A percentile compares a stretch with the other conserved stretches of the same genome.
phyloP scores from a whole-genome alignment of 1,140 invertebrate species.

The Aradophagus sp. region DNA sequence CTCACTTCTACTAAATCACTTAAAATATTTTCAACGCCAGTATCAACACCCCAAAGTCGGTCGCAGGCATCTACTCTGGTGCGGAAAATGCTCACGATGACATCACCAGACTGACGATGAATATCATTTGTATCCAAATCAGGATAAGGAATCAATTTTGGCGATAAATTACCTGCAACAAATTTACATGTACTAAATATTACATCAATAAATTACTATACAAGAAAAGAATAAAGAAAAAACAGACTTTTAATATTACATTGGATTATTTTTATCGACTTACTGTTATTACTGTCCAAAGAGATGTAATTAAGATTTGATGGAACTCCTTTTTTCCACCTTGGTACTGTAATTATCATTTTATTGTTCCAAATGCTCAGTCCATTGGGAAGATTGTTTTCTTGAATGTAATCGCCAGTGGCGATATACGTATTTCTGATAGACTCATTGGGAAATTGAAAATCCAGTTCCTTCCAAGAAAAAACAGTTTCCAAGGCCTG shows the following conservation, averaged over 20 bases:
- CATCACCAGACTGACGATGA: slow-evolving; percentile 70
- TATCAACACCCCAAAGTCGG: slow-evolving; percentile 84
- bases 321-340: too few relatives aligned
- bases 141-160: slow-evolving; percentile 82
- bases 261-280: too few relatives aligned
- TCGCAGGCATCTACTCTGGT: slow-evolving; percentile 82
- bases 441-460: slow-evolving; percentile 80
- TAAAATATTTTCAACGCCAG: slow-evolving; percentile 82
- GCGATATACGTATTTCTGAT: slow-evolving; percentile 78
- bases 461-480: slow-evolving; percentile 81
- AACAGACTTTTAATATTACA: too few relatives aligned
- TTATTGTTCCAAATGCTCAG: slow-evolving; percentile 84
- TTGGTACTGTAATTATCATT: slow-evolving; percentile 84
- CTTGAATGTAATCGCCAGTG: slow-evolving; percentile 78
- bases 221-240: too few relatives aligned
- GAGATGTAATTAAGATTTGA: too few relatives aligned
- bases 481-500: slow-evolving; percentile 76
- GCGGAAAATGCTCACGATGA: slow-evolving; percentile 81
- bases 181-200: too few relatives aligned
- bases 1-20: slow-evolving; percentile 78
- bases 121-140: slow-evolving; percentile 79
- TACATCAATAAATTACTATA: too few relatives aligned
- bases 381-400: slow-evolving; percentile 84
- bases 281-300: too few relatives aligned
- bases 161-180: slow-evolving; percentile 73